Conservation (phyloP, 1,140 invertebrate species). For the Heliconius hewitsoni region DNA sequence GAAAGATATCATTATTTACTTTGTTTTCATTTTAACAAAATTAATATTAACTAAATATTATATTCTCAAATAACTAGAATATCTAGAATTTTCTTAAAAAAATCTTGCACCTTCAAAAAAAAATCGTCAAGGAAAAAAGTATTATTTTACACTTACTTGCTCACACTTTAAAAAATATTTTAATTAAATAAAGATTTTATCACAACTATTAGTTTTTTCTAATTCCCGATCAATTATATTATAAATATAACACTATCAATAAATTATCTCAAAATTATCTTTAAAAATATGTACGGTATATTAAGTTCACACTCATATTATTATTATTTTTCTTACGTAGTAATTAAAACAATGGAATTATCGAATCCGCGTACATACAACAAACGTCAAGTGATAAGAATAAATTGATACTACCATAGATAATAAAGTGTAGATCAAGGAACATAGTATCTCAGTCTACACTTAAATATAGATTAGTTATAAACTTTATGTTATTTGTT, state of each 20-base stretch:
- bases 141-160: neutral
- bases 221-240: constrained; percentile 9
- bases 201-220: constrained; percentile 6
- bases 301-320: neutral
- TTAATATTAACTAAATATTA: neutral
- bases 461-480: no score
- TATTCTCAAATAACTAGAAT: neutral
- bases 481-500: no score
- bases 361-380: neutral
- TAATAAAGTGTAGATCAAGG: neutral
- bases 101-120: no score
- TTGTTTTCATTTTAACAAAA: neutral
- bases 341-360: constrained; percentile 12
- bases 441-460: no score
- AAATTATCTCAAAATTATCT: neutral
- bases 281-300: neutral
- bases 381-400: neutral
- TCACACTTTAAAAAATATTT: neutral
- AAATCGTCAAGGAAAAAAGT: neutral
- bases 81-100: no score
- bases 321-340: neutral
- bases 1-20: neutral
- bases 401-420: neutral
- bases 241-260: neutral
- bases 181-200: neutral